Evolutionary conservation across 2,888 invertebrate species (phyloP).

Genomic region (Eutolmus rufibarbis): DNA sequence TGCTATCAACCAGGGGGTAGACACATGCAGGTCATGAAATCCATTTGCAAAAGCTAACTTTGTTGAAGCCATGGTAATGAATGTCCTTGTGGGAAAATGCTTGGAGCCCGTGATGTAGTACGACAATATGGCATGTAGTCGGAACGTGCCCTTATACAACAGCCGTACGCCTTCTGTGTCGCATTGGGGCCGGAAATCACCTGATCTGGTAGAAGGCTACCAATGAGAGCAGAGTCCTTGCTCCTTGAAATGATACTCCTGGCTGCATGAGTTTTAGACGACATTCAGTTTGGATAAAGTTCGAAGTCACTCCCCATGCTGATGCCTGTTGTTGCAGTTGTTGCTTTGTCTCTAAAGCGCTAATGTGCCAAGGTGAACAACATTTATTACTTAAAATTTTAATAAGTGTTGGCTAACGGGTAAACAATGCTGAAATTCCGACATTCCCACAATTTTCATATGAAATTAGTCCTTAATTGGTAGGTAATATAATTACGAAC

Average conservation of each 20-base stretch:
- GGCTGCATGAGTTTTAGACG: neutral
- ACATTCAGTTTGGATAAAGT: neutral
- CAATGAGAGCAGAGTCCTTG: neutral
- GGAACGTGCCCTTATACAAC: neutral
- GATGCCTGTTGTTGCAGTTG: neutral
- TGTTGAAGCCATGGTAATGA: slow-evolving; percentile 2
- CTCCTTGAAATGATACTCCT: neutral
- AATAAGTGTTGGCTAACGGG: neutral
- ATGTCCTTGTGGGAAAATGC: neutral
- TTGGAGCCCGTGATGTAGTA: neutral
- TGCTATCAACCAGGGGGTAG: neutral
- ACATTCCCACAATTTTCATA: too few species aligned
- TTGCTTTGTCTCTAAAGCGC: neutral
- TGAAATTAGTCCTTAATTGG: neutral
- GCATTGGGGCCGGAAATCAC: neutral
- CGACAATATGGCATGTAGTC: neutral
- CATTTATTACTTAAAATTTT: neutral
- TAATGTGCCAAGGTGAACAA: neutral
- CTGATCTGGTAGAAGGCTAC: neutral
- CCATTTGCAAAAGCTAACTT: slow-evolving; percentile 3
- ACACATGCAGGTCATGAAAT: neutral
- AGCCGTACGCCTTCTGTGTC: neutral
- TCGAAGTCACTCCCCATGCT: neutral
- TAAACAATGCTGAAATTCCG: too few species aligned
- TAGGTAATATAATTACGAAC: neutral